Percentiles rank a stretch among this genome's conserved stretches.
Evolutionary conservation across 2,113 vertebrate species (phyloP).

Genomic region (Bos javanicus): DNA sequence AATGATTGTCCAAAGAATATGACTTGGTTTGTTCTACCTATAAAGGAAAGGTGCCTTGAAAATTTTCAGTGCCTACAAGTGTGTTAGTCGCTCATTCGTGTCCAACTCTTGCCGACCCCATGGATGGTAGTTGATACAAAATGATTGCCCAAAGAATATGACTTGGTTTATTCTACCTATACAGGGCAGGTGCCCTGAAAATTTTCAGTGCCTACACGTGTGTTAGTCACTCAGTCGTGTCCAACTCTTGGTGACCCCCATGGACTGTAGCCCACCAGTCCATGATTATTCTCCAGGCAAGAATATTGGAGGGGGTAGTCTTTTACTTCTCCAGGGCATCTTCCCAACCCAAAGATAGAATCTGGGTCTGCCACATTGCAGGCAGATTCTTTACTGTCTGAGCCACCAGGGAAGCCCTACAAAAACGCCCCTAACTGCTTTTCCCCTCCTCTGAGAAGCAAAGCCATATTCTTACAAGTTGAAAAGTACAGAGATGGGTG

Average conservation of each 20-base stretch:
- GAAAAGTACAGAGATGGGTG: not conserved
- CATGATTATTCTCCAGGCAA: not conserved
- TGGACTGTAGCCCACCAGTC: not conserved
- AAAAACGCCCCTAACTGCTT: not conserved
- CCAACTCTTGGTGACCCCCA: not conserved
- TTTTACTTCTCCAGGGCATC: not conserved
- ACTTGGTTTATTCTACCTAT: not conserved
- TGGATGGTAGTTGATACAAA: not conserved
- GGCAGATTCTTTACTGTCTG: not conserved
- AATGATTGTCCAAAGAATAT: not conserved
- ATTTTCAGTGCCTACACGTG: not conserved
- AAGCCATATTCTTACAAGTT: not conserved
- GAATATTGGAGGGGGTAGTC: not conserved
- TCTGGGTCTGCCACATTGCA: not conserved
- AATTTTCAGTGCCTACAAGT: not conserved
- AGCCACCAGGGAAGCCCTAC: not conserved
- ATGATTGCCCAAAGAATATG: not conserved
- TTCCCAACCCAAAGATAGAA: not conserved
- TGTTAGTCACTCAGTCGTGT: not conserved
- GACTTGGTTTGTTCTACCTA: not conserved
- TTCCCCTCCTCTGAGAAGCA: not conserved
- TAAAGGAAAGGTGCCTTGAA: not conserved
- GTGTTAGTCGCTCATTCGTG: not conserved
- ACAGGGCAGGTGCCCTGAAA: not conserved
- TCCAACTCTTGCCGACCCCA: not conserved